Percentiles rank a stretch among this genome's conserved stretches.
Conservation (phyloP, 2,888 invertebrate genomes). For the Fabriciana adippe region DNA sequence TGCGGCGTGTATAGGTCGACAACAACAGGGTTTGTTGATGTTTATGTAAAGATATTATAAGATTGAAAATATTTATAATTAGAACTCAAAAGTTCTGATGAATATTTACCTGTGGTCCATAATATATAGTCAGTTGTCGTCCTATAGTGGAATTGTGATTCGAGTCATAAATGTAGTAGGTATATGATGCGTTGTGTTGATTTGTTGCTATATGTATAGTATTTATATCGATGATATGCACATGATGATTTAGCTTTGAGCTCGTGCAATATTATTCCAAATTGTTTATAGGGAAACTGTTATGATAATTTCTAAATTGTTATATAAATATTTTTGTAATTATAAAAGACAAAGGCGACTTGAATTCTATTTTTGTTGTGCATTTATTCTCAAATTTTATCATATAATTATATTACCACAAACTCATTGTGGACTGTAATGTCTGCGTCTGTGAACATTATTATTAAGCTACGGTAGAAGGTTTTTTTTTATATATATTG, state of each 20-base stretch:
- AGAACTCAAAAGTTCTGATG: slow-evolving; percentile 31
- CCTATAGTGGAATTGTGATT: slow-evolving; percentile 53
- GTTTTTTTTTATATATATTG: slow-evolving; percentile 66
- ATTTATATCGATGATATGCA: slow-evolving; percentile 65
- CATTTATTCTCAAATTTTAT: slow-evolving; percentile 80
- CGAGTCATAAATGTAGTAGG: slow-evolving; percentile 60
- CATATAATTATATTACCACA: slow-evolving; percentile 58
- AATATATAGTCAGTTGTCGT: slow-evolving; percentile 44
- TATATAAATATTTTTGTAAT: slow-evolving; percentile 78
- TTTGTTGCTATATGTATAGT: slow-evolving; percentile 77
- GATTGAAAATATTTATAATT: slow-evolving; percentile 34
- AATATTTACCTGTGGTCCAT: slow-evolving; percentile 39
- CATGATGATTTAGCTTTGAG: slow-evolving; percentile 75
- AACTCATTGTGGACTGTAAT: slow-evolving; percentile 76
- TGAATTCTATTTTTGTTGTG: slow-evolving; percentile 80
- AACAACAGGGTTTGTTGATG: slow-evolving; percentile 45
- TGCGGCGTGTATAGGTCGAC: slow-evolving; percentile 42
- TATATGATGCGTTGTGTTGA: slow-evolving; percentile 68
- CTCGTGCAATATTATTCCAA: slow-evolving; percentile 81
- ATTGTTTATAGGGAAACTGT: slow-evolving; percentile 75
- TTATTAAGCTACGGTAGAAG: slow-evolving; percentile 63
- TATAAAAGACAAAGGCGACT: slow-evolving; percentile 80
- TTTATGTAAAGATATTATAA: slow-evolving; percentile 37
- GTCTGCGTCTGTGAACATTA: slow-evolving; percentile 69
- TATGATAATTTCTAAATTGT: slow-evolving; percentile 80